Base-by-base conservation (phyloP, 1,140 invertebrate species). In the Solenopsis fugax region DNA sequence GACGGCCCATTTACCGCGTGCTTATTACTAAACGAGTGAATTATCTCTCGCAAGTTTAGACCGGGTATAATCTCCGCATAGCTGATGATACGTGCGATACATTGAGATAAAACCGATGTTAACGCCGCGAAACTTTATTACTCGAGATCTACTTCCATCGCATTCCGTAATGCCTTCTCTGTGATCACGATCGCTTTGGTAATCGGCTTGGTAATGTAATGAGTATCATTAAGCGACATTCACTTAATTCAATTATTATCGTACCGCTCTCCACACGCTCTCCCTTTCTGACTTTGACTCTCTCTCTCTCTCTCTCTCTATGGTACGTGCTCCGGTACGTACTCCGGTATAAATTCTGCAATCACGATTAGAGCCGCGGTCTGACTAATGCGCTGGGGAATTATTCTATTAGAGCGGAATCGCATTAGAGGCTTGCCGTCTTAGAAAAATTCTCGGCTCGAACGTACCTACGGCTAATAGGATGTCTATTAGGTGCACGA, bases 211-310 rank as follows among this genome's bases (percentile, higher is more conserved):
- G 85, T 89, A 90, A 90, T 65, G 88, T 90, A 90, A 90, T 82
- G 89, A 90, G 88, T 85, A 87, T 90, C 89, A 88, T 90, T 90
- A 90, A 86, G 89, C 88, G 89, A 90, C 88, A 77, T 88, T 88
- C 89, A 81, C 89, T 88, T 90, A 90, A 90, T 90, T 90, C 89
- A 90, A 90, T 90, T 90, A 90, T 90, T 90, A 90, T 90, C 85
- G 60, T 87, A 90, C 88, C 72, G 52, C 65, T 54, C 29, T 67
- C 56, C 75, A 48, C 34, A 58, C 69, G 16, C 50, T 34, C 65
- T 24, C 16, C 12, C 34, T 12, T 60, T 72, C 24, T 13, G 4
- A n/a, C 21, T 21, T n/a, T n/a, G n/a, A n/a, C n/a, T 67, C 54
- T 45, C 24, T 73, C 48, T 48, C 45, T 73, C 41, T 60, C 54